phyloP scores from a whole-genome alignment of 2,797 vertebrate species.

The Sebastes alutus region DNA sequence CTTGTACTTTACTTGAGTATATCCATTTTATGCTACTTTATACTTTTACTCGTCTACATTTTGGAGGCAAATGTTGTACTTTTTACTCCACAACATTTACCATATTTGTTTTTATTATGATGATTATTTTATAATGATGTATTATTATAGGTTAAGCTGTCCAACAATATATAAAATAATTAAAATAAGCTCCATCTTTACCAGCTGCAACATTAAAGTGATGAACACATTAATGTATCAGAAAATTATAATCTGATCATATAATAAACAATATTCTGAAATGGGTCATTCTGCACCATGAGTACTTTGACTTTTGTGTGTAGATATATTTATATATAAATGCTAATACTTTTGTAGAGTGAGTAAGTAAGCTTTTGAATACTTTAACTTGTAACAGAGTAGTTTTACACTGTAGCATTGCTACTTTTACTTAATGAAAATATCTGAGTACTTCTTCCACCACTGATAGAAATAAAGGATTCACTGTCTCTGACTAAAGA shows the following conservation, averaged over 20 bases:
- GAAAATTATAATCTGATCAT: no score
- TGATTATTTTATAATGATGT: no score
- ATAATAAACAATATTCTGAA: no score
- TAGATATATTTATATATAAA: background rate
- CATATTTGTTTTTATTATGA: no score
- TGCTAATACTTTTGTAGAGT: background rate
- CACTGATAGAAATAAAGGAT: background rate
- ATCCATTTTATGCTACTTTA: accelerated
- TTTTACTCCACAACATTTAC: background rate
- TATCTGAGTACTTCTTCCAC: background rate
- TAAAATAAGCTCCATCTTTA: no score
- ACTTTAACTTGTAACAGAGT: background rate
- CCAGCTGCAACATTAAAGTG: no score
- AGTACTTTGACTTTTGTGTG: background rate
- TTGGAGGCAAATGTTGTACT: background rate
- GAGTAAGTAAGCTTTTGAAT: background rate
- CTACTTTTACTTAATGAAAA: background rate
- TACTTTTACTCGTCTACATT: background rate
- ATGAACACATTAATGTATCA: no score
- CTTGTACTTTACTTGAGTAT: background rate
- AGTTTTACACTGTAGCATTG: background rate
- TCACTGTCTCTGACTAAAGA: no score
- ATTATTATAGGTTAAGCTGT: no score
- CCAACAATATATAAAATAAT: no score
- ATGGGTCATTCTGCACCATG: background rate